Conservation (phyloP, 2,113 vertebrate genomes). For the Tragelaphus imberbis region DNA sequence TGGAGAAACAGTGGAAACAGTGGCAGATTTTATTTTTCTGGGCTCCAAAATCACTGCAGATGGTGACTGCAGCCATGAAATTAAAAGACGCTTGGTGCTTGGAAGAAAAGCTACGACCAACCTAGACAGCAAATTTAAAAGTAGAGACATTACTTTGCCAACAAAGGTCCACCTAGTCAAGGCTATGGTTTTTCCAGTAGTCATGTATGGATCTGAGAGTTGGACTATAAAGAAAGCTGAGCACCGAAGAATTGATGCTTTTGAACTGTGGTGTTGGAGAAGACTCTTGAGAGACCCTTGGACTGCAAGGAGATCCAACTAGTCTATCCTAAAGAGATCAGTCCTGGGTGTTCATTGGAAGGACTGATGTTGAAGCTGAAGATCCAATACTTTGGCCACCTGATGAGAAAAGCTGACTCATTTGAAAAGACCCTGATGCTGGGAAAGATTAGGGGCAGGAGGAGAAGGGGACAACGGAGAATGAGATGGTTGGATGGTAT, state of each 20-base stretch:
- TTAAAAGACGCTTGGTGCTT: neutral
- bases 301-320: neutral
- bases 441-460: neutral
- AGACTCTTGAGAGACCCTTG: neutral
- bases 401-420: neutral
- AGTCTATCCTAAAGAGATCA: neutral
- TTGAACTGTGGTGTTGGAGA: neutral
- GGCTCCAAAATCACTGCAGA: neutral
- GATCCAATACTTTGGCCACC: neutral
- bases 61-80: neutral
- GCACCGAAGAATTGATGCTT: neutral
- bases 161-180: neutral
- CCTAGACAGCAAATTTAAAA: neutral
- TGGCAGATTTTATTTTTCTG: rapidly evolving
- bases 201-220: neutral
- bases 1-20: neutral
- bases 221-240: neutral
- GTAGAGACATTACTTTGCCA: neutral
- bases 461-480: neutral
- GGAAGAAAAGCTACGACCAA: neutral
- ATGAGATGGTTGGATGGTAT: neutral
- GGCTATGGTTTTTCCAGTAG: neutral
- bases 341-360: neutral
- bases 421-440: neutral
- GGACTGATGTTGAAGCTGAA: neutral